phyloP scores from a whole-genome alignment of 2,888 invertebrate genomes.

The Hypercompe scribonia region DNA sequence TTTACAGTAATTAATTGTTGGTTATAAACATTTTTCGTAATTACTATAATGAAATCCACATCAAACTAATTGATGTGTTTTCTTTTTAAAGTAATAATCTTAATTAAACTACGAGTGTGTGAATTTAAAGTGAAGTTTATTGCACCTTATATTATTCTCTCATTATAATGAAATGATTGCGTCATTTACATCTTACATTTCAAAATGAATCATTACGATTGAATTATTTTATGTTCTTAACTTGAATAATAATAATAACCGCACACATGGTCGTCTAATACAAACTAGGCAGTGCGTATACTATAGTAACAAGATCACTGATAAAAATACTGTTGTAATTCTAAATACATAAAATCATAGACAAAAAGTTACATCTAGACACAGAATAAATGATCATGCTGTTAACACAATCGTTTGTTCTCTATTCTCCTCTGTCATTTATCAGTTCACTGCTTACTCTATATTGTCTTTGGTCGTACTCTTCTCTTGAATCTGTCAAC shows the following conservation, averaged over 20 bases:
- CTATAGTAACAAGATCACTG: no score
- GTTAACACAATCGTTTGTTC: no score
- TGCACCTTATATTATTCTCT: background rate
- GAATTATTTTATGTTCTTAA: background rate
- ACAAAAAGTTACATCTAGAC: no score
- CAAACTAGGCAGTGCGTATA: no score
- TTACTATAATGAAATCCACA: background rate
- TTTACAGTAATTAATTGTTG: background rate
- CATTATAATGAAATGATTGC: background rate
- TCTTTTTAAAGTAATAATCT: background rate
- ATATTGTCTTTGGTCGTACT: no score
- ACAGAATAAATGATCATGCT: no score
- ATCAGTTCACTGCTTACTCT: no score
- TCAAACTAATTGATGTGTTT: conserved; percentile 3
- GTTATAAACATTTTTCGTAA: conserved; percentile 9
- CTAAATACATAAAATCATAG: no score
- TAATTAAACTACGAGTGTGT: background rate
- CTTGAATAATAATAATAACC: background rate
- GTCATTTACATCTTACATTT: background rate
- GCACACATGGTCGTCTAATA: background rate
- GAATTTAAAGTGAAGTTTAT: background rate
- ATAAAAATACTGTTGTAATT: no score
- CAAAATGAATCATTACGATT: background rate
- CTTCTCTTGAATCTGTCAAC: no score
- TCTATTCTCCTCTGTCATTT: no score